These are phyloP conservation scores for Zeuzera pyrina DNA, from an alignment of 2,888 invertebrate genomes.

Conservation along the genomic window DNA sequence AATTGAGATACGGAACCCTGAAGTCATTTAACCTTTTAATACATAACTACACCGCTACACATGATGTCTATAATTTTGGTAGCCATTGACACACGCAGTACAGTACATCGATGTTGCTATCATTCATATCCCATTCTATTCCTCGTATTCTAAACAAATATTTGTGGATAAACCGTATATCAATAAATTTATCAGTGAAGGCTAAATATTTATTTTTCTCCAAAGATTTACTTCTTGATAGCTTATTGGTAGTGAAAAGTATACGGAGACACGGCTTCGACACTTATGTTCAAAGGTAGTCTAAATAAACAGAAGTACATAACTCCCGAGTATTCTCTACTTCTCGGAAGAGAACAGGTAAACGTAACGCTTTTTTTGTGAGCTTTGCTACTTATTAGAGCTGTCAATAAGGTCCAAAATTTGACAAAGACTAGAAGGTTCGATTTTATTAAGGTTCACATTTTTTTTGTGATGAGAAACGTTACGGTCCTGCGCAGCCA, in stretches of 20 bases:
- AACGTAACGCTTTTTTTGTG: slow-evolving; percentile 1
- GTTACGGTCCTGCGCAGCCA: slow-evolving; percentile 25
- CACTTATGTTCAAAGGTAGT: slow-evolving; percentile 6
- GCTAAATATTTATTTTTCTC: slow-evolving; percentile 17
- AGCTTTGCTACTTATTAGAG: not conserved
- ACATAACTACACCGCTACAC: no score
- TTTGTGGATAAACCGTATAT: no score
- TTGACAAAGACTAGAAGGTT: slow-evolving; percentile 14
- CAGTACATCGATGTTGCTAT: no score
- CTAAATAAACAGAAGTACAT: slow-evolving; percentile 5
- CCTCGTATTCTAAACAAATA: no score
- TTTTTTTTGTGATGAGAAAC: slow-evolving; percentile 42
- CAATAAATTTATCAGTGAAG: no score
- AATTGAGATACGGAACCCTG: no score
- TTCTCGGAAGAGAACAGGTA: slow-evolving; percentile 9
- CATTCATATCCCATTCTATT: no score
- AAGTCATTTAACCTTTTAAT: no score
- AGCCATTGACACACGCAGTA: no score
- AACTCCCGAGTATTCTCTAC: slow-evolving; percentile 2
- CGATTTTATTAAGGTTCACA: slow-evolving; percentile 19
- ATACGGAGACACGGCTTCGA: slow-evolving; percentile 5
- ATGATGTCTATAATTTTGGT: no score
- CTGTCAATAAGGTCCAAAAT: slow-evolving; percentile 7
- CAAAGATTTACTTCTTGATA: slow-evolving; percentile 18
- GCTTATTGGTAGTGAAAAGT: slow-evolving; percentile 11